These are phyloP conservation scores for Orientallactaga bullata DNA, from an alignment of 2,113 vertebrate species.

Conservation along the genomic window DNA sequence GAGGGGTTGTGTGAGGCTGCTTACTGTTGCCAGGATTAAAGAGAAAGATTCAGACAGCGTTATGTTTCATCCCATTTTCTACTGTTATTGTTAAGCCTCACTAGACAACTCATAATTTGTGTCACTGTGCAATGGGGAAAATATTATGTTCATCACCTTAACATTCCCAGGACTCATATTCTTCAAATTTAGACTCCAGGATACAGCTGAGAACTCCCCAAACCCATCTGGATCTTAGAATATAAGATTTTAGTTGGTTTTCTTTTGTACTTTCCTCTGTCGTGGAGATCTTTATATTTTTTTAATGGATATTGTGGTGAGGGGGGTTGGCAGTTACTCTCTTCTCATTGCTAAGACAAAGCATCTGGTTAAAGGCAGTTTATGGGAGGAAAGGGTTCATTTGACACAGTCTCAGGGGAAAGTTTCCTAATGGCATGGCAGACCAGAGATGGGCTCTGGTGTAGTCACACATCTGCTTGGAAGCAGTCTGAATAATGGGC, in stretches of 20 bases:
- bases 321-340: too few relatives aligned
- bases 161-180: background rate
- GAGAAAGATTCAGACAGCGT: background rate
- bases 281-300: background rate
- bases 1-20: background rate
- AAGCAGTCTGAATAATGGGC: too few relatives aligned
- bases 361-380: too few relatives aligned
- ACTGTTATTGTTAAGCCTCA: background rate
- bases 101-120: background rate
- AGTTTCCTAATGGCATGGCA: too few relatives aligned
- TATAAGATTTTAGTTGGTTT: background rate
- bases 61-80: background rate
- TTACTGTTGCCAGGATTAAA: background rate
- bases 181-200: conserved; percentile 17
- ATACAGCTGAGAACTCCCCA: background rate
- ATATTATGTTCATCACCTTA: conserved; percentile 18
- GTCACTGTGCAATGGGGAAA: background rate
- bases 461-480: too few relatives aligned
- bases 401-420: too few relatives aligned
- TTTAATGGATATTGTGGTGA: background rate
- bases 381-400: too few relatives aligned
- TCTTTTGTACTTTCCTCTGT: background rate
- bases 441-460: too few relatives aligned
- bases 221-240: background rate
- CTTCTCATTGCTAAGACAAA: too few relatives aligned